These are phyloP conservation scores for Balaeniceps rex DNA, from an alignment of 2,113 vertebrate species.

Conservation along the genomic window DNA sequence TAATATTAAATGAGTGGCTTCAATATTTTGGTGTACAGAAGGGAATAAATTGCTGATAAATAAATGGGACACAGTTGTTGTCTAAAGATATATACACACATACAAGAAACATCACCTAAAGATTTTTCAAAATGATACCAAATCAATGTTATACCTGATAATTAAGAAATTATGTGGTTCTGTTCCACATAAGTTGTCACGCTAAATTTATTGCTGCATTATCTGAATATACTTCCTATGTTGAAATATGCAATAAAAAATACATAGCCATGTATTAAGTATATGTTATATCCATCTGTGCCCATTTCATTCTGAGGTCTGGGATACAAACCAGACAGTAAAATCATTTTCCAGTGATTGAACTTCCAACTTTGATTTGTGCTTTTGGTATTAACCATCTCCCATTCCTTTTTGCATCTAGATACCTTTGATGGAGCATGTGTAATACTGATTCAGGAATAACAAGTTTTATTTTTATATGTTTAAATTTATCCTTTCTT, in stretches of 20 bases:
- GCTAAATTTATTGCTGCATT: not conserved
- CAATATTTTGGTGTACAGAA: not conserved
- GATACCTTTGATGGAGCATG: not conserved
- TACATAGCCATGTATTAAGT: not conserved
- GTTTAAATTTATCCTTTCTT: not conserved
- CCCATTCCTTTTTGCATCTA: not conserved
- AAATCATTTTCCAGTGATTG: not conserved
- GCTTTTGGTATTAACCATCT: not conserved
- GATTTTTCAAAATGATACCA: not conserved
- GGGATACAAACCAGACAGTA: not conserved
- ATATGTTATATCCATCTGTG: not conserved
- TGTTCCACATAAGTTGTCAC: not conserved
- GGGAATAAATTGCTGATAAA: not conserved
- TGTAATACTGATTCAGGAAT: not conserved
- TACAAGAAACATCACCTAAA: not conserved
- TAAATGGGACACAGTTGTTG: not conserved
- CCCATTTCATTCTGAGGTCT: not conserved
- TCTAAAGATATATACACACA: not conserved
- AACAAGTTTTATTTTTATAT: not conserved
- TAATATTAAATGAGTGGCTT: not conserved
- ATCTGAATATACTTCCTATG: not conserved
- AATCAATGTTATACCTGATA: not conserved
- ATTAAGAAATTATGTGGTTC: not conserved
- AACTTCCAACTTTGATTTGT: not conserved
- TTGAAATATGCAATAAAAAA: not conserved